Evolutionary conservation across 2,797 vertebrate genomes (phyloP).

Genomic region (Molossus alvarezi): DNA sequence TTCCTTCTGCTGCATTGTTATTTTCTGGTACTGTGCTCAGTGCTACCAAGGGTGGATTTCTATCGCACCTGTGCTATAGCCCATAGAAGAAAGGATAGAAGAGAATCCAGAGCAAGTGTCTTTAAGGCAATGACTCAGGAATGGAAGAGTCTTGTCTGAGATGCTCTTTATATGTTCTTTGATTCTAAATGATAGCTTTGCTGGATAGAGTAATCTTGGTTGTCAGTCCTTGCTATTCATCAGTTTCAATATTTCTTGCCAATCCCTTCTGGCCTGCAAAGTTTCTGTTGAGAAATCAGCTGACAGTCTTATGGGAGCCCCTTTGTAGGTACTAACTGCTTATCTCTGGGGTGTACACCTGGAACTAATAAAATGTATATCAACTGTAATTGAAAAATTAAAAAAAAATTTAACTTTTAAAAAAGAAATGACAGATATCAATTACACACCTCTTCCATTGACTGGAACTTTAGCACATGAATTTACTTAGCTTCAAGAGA

Average conservation of each 20-base stretch:
- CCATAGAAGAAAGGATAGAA: neutral
- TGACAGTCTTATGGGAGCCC: neutral
- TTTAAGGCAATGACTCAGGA: slow-evolving; percentile 51
- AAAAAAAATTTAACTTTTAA: neutral
- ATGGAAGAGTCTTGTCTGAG: neutral
- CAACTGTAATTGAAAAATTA: neutral
- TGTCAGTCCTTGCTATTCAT: neutral
- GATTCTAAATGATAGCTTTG: neutral
- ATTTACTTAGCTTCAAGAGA: neutral
- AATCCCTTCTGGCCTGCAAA: neutral
- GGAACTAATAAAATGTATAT: neutral
- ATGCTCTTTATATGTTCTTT: neutral
- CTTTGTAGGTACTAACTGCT: neutral
- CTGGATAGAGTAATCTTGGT: neutral
- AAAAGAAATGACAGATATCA: neutral
- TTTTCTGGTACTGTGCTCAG: neutral
- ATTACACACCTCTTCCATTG: neutral
- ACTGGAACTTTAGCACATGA: neutral
- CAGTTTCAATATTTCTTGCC: neutral
- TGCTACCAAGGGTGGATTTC: neutral
- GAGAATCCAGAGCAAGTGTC: slow-evolving; percentile 28
- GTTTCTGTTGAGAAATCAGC: neutral
- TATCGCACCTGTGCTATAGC: neutral
- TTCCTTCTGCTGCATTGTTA: neutral
- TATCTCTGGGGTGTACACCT: neutral